A percentile compares a stretch with the other conserved stretches of the same genome.
phyloP scores from a whole-genome alignment of 2,888 invertebrate genomes.

The Gastracanthus pulcherrimus region DNA sequence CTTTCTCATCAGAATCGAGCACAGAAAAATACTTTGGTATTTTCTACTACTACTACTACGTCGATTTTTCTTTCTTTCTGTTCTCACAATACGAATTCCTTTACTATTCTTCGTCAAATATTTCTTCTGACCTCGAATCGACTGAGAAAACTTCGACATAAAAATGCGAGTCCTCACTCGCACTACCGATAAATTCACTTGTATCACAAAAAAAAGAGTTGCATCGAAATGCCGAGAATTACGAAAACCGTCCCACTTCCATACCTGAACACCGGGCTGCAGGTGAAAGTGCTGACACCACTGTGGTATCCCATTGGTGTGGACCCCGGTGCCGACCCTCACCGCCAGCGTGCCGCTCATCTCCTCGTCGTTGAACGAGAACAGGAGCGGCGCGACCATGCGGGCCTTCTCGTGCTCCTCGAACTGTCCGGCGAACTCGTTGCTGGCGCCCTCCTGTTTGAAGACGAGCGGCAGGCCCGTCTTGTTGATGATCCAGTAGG shows the following conservation, averaged over 20 bases:
- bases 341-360: constrained; percentile 87
- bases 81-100: too few relatives aligned
- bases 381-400: constrained; percentile 94
- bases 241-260: constrained; percentile 72
- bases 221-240: too few relatives aligned
- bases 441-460: constrained; percentile 90
- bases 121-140: too few relatives aligned
- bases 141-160: too few relatives aligned
- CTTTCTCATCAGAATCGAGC: too few relatives aligned
- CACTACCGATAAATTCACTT: too few relatives aligned
- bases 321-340: constrained; percentile 86
- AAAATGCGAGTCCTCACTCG: too few relatives aligned
- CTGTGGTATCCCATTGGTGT: constrained; percentile 80
- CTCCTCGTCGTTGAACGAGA: constrained; percentile 95
- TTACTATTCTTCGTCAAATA: too few relatives aligned
- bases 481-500: constrained; percentile 97
- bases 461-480: constrained; percentile 97
- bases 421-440: constrained; percentile 92
- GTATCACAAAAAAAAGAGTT: too few relatives aligned
- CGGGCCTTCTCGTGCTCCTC: constrained; percentile 96
- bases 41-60: too few relatives aligned
- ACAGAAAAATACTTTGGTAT: too few relatives aligned
- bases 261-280: constrained; percentile 87
- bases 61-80: too few relatives aligned
- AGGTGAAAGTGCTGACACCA: constrained; percentile 94